Evolutionary conservation across 2,888 invertebrate genomes (phyloP).

Genomic region (Melinaea marsaeus): DNA sequence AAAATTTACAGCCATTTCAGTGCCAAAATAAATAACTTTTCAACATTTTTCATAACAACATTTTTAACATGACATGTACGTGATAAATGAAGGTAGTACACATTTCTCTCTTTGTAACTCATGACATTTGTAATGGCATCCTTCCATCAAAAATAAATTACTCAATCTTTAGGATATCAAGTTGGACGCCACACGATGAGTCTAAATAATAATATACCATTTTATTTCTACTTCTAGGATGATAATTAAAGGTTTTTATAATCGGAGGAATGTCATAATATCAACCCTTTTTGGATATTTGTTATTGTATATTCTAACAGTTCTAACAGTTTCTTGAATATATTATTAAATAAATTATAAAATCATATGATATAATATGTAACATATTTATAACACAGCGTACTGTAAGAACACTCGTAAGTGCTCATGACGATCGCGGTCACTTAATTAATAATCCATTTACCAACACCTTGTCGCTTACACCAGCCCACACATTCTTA

Average conservation of each 20-base stretch:
- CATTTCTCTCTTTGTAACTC: constrained; percentile 35
- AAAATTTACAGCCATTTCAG: background rate
- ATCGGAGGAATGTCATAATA: too few relatives aligned
- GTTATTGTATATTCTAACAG: too few relatives aligned
- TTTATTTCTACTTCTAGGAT: too few relatives aligned
- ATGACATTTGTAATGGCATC: constrained; percentile 32
- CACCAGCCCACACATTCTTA: constrained; percentile 32
- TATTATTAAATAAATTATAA: constrained; percentile 15
- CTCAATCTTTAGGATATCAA: background rate
- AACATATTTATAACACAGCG: constrained; percentile 60
- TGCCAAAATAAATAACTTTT: constrained; percentile 49
- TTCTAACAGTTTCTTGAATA: background rate
- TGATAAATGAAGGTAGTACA: constrained; percentile 62
- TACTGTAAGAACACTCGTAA: constrained; percentile 22
- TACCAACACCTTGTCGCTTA: constrained; percentile 49
- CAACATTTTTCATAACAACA: constrained; percentile 65
- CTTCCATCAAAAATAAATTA: constrained; percentile 20
- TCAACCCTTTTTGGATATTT: too few relatives aligned
- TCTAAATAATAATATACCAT: too few relatives aligned
- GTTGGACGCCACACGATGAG: background rate
- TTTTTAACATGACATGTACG: constrained; percentile 62
- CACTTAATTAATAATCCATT: constrained; percentile 65
- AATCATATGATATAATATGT: constrained; percentile 39
- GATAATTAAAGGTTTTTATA: too few relatives aligned
- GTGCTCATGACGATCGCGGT: constrained; percentile 56